Base-by-base conservation (phyloP, 2,113 vertebrate species). In the Thymallus thymallus region DNA sequence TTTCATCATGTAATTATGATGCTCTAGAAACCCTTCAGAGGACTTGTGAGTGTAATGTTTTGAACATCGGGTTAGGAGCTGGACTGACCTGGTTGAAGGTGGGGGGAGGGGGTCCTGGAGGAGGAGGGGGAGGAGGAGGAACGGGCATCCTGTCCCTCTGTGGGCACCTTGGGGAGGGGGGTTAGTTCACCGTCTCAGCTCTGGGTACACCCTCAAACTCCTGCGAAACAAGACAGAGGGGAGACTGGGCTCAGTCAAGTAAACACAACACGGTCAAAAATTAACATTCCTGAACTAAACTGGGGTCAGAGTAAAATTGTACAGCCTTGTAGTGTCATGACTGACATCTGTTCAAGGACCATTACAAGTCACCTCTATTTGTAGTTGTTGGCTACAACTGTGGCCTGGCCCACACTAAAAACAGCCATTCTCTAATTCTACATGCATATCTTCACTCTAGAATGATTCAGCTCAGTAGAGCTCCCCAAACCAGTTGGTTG, bases 81-180 rank as follows among this genome's bases (percentile, higher is more conserved):
- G 51, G 20, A 88, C 92, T 77, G 86, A 98, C 96, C 95, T 95
- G 90, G 76, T 67, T 89, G 83, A 96, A 95, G 71, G 93, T 92
- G 56, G 96, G 95, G 71, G 95, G 96, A 0, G 96, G 96, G 70
- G 96, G 95, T 68, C 95, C 92, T 1, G 91, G 95, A 0, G 96
- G 95, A 1, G 94, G 95, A 0, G 95, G 95, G 2, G 95, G 95
- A 23, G 95, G 95, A 18, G 95, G 96, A 84, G 96, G 96, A 87
- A 95, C 94, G 14, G 97, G 96, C 97, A 98, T 98, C 86, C 82
- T 95, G 93, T 84, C 84, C 86, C 89, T 71, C 30, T 88, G 75
- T 69, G 82, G 85, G 83, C 77, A 86, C 85, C 71, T 85, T 81
- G 82, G 62, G 94, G 95, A 0, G 95, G 95, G 95, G 2, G n/a